Percentiles rank a stretch among this genome's conserved stretches.
Conservation (phyloP, 2,113 vertebrate genomes). For the Microcebus ravelobensis region DNA sequence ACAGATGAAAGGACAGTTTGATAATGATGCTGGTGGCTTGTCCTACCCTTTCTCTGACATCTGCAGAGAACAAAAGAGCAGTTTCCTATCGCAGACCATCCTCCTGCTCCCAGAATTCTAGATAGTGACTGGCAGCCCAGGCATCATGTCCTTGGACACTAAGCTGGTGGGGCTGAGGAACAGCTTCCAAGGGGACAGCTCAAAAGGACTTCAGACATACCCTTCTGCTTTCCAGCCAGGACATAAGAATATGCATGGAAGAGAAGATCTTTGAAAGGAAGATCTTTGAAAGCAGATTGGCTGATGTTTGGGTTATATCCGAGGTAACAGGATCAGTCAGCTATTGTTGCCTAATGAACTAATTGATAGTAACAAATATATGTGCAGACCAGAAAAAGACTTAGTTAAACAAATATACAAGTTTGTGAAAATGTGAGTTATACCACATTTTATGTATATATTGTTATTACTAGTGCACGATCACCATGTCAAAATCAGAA, state of each 20-base stretch:
- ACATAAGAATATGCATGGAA: not conserved
- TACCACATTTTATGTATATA: not conserved
- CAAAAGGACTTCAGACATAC: not conserved
- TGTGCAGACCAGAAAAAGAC: not conserved
- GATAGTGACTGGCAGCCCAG: not conserved
- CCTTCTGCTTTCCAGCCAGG: not conserved
- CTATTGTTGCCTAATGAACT: not conserved
- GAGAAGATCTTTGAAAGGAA: not conserved
- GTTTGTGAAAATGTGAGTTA: not conserved
- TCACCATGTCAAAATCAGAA: not conserved
- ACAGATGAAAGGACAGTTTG: not conserved
- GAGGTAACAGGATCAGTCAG: not conserved
- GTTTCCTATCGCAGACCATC: not conserved
- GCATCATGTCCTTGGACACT: not conserved
- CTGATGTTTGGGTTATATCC: not conserved
- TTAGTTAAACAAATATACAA: not conserved
- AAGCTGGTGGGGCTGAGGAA: not conserved
- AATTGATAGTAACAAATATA: not conserved
- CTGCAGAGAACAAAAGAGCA: not conserved
- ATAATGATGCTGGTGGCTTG: not conserved
- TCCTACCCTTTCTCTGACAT: not conserved
- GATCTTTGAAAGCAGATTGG: not conserved
- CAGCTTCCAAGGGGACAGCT: not conserved
- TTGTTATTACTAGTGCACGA: not conserved
- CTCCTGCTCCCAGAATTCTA: not conserved